These are phyloP conservation scores for Hymenochirus boettgeri DNA, from an alignment of 2,113 vertebrate genomes.

Conservation along the genomic window DNA sequence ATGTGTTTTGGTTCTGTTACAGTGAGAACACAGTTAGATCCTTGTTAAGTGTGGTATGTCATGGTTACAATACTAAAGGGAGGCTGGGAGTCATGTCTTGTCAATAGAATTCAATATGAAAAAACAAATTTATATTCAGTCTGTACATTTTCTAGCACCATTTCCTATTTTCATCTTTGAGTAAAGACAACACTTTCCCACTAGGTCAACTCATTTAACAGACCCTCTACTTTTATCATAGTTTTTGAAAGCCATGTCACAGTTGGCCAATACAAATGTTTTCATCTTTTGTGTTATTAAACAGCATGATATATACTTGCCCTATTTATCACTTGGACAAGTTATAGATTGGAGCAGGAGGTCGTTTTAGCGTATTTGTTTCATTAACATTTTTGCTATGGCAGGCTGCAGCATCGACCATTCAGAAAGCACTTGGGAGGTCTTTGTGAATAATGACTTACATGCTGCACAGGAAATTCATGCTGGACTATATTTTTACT, in stretches of 20 bases:
- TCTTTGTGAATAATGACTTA: conserved; percentile 34
- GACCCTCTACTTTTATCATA: conserved; percentile 41
- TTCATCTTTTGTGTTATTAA: conserved; percentile 48
- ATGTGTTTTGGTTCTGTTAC: conserved; percentile 86
- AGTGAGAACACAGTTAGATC: conserved; percentile 72
- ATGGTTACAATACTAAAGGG: conserved; percentile 60
- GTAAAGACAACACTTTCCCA: conserved; percentile 49
- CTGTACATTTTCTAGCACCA: conserved; percentile 48
- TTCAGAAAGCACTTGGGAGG: conserved; percentile 27
- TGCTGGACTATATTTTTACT: conserved; percentile 27
- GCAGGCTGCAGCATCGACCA: conserved; percentile 45
- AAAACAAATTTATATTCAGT: conserved; percentile 47
- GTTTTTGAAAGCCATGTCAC: conserved; percentile 43
- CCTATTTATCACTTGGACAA: conserved; percentile 49
- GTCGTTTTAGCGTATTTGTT: conserved; percentile 38
- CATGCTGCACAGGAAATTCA: conserved; percentile 22
- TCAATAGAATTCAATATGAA: conserved; percentile 47
- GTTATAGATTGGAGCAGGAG: conserved; percentile 45
- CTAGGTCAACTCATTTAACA: conserved; percentile 50
- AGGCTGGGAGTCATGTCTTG: conserved; percentile 55
- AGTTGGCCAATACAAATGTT: conserved; percentile 50
- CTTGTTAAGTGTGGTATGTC: conserved; percentile 77
- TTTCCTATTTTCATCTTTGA: conserved; percentile 48
- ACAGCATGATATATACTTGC: conserved; percentile 50
- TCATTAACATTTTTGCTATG: conserved; percentile 47